Evolutionary conservation across 2,888 invertebrate species (phyloP).

Genomic region (Tenthredo livida): DNA sequence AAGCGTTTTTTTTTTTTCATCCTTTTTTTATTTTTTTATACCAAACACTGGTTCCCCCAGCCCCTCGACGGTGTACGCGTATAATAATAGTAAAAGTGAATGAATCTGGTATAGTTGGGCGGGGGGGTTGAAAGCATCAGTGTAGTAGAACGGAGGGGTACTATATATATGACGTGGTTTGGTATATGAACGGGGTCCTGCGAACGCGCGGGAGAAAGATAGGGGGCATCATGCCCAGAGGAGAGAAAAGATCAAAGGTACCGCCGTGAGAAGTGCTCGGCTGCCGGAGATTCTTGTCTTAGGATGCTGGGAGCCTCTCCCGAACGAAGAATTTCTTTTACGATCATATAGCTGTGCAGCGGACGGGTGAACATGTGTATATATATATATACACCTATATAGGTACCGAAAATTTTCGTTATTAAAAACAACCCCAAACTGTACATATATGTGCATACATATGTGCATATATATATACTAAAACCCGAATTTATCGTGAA

Average conservation of each 20-base stretch:
- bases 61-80: slow-evolving; percentile 70
- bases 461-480: no score
- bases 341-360: slow-evolving; percentile 62
- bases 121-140: slow-evolving; percentile 58
- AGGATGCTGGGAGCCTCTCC: slow-evolving; percentile 66
- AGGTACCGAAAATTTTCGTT: neutral
- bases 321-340: slow-evolving; percentile 72
- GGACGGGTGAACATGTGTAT: slow-evolving; percentile 57
- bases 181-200: slow-evolving; percentile 54
- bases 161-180: slow-evolving; percentile 66
- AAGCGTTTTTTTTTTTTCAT: neutral
- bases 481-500: no score
- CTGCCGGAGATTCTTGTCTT: slow-evolving; percentile 76
- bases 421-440: neutral
- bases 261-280: slow-evolving; percentile 77
- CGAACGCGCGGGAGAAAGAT: slow-evolving; percentile 68
- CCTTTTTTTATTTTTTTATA: neutral
- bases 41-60: slow-evolving; percentile 16
- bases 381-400: neutral
- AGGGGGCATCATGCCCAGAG: slow-evolving; percentile 67
- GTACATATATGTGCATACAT: no score
- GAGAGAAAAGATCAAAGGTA: slow-evolving; percentile 70
- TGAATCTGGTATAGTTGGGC: slow-evolving; percentile 63
- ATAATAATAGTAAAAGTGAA: slow-evolving; percentile 76
- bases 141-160: slow-evolving; percentile 65